These are phyloP conservation scores for Mobula hypostoma DNA, from an alignment of 2,113 vertebrate species.

Conservation along the genomic window DNA sequence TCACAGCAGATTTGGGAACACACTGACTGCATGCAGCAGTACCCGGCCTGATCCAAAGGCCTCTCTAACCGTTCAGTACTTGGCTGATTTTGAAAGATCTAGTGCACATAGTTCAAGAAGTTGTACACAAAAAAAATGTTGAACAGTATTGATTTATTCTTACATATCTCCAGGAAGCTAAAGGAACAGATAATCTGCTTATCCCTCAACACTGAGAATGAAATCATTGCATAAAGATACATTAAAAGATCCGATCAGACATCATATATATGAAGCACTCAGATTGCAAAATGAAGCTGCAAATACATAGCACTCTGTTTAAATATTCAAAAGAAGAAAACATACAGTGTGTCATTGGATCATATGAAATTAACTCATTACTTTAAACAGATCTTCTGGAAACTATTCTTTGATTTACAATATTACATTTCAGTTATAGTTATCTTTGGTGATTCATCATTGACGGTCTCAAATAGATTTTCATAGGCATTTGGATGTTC, in stretches of 20 bases:
- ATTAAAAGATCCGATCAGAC: not conserved
- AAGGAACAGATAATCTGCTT: not conserved
- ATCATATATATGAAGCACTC: not conserved
- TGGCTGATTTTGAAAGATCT: not conserved
- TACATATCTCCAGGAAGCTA: not conserved
- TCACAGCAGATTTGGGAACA: not conserved
- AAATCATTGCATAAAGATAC: not conserved
- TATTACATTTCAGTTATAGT: conserved; percentile 22
- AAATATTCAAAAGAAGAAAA: conserved; percentile 15
- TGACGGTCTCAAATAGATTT: not conserved
- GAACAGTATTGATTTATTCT: not conserved
- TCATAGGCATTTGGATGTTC: conserved; percentile 26
- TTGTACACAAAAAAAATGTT: not conserved
- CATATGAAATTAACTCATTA: not conserved
- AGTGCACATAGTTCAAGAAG: not conserved
- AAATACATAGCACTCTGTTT: not conserved
- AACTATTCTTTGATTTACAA: not conserved
- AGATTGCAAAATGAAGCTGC: not conserved
- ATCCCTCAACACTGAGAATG: not conserved
- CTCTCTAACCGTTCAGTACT: not conserved
- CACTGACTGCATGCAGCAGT: not conserved
- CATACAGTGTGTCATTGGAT: not conserved
- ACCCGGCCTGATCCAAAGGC: not conserved
- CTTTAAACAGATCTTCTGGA: not conserved
- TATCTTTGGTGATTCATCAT: conserved; percentile 21